Evolutionary conservation across 1,140 invertebrate species (phyloP), one percentile per base, ranked within the genome.

Genomic region (Drosophila ercepeae): DNA sequence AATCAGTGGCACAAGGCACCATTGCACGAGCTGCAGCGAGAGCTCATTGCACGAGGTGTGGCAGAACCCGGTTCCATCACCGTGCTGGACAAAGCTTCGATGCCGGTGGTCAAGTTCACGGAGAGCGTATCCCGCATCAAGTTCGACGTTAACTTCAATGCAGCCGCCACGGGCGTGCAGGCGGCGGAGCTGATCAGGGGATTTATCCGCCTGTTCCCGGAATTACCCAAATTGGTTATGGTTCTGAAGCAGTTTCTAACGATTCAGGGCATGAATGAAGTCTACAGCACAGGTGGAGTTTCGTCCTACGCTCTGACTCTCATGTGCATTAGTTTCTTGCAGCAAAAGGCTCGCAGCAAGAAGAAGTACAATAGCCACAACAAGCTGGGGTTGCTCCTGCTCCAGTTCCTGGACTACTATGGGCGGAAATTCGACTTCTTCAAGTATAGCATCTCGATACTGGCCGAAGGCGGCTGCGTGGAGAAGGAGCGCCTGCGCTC

Each of bases 361-460:
- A 73, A 50, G 18, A 36, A 19, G 3, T 65, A 42, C 27, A 78
- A 27, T n/a, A 44, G 9, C 18, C 44, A 59, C 23, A 83, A 71
- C 11, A 84, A 45, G 32, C 49, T 83, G 46, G 79, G 64, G 1
- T 48, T 63, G 39, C 14, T 83, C 23, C 39, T 83, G n/a, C 34
- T 83, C 2, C 82, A 84, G 21, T 83, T 83, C 13, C 49, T 83
- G 14, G 79, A 83, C 5, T 83, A 63, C 52, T 83, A 78, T 21
- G 79, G 79, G 7, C 75, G 79, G 19, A 84, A 84, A 13, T 83
- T 83, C 39, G 75, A 83, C 39, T 78, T 78, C 53, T 46, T 49
- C 2, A 84, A 83, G 44, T 84, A 53, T 19, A 71, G 32, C 1
- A 84, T 83, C 1, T 48, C 79, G 3, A 57, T 83, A 1, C 46